Conservation (phyloP, 2,113 vertebrate genomes). For the Dryoscopus gambensis region DNA sequence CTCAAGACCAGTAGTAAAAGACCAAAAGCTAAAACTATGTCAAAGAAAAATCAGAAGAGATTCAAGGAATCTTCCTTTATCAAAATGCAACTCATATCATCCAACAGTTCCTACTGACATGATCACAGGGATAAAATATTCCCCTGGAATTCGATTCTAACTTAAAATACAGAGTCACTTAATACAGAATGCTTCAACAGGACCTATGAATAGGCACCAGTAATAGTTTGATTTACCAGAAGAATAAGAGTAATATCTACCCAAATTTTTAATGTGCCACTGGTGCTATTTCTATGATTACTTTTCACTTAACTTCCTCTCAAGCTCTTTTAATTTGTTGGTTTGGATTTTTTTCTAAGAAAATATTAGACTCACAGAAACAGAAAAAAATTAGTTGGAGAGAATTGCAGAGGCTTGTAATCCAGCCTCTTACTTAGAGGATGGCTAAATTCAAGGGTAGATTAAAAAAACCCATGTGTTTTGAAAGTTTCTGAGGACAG, state of each 20-base stretch:
- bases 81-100: background rate
- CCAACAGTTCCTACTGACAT: fast-evolving
- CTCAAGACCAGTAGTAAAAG: background rate
- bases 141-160: background rate
- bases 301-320: background rate
- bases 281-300: background rate
- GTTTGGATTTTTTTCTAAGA: background rate
- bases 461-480: background rate
- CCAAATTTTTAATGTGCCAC: background rate
- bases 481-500: background rate
- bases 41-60: background rate
- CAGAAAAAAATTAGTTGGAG: background rate
- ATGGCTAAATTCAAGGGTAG: background rate
- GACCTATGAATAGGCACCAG: background rate
- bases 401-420: background rate
- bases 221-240: background rate
- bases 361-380: background rate
- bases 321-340: background rate
- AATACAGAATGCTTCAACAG: background rate
- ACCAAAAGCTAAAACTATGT: background rate
- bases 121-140: background rate
- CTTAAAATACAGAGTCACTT: background rate
- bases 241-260: background rate
- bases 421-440: background rate
- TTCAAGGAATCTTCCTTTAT: background rate